A percentile compares a stretch with the other conserved stretches of the same genome.
Evolutionary conservation across 2,113 vertebrate species (phyloP).

Genomic region (Zosterops lateralis): DNA sequence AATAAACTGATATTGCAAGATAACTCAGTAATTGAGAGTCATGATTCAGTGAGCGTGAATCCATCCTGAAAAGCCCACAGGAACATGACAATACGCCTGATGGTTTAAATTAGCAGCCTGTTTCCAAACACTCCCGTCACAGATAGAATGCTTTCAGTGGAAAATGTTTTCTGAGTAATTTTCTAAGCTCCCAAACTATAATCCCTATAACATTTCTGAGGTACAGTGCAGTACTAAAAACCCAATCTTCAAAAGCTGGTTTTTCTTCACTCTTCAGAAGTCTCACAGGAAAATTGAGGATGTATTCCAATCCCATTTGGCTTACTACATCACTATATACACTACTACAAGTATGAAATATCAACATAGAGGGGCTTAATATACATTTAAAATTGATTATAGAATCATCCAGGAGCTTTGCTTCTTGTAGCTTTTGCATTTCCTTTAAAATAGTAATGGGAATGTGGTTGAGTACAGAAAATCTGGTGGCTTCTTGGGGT

Average conservation of each 20-base stretch:
- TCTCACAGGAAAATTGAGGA: background rate
- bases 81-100: background rate
- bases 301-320: background rate
- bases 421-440: background rate
- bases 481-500: background rate
- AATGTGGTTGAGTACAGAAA: background rate
- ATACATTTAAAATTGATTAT: background rate
- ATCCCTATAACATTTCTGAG: background rate
- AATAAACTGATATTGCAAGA: background rate
- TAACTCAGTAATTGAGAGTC: background rate
- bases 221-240: background rate
- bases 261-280: background rate
- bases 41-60: background rate
- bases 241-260: background rate
- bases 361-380: background rate
- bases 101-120: background rate
- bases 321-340: background rate
- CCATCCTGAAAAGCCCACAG: background rate
- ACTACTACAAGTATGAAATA: background rate
- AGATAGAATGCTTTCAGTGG: background rate
- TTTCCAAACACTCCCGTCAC: background rate
- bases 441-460: background rate
- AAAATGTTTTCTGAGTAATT: background rate
- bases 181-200: background rate
- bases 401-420: background rate